A percentile compares a stretch with the other conserved stretches of the same genome.
Conservation (phyloP, 2,797 vertebrate genomes). For the Sebastes steindachneri region DNA sequence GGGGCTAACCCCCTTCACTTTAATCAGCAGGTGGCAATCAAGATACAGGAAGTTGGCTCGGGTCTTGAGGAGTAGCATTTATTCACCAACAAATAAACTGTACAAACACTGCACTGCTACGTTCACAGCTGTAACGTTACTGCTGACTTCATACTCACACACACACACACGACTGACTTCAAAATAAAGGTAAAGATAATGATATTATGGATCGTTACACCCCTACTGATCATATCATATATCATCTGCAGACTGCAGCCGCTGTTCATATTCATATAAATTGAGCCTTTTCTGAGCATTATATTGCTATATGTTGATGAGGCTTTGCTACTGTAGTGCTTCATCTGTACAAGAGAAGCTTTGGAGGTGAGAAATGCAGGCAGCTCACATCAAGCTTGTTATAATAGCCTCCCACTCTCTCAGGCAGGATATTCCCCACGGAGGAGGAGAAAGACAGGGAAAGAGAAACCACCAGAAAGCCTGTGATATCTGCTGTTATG, state of each 20-base stretch:
- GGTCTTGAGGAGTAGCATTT: background rate
- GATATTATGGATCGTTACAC: background rate
- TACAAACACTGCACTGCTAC: background rate
- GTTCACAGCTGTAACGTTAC: background rate
- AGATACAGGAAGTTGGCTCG: background rate
- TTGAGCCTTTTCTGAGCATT: background rate
- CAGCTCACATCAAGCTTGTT: constrained; percentile 54
- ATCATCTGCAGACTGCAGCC: constrained; percentile 13
- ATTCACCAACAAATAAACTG: too few species aligned
- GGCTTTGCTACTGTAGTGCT: background rate
- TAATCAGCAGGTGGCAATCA: background rate
- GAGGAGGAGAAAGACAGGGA: background rate
- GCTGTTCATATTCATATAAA: constrained; percentile 3
- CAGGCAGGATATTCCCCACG: constrained; percentile 28
- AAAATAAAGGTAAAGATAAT: background rate
- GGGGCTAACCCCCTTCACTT: background rate
- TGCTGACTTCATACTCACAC: background rate
- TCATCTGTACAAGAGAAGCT: constrained; percentile 1
- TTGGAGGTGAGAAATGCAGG: constrained; percentile 35
- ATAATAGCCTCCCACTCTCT: constrained; percentile 45
- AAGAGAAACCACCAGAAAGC: constrained; percentile 19
- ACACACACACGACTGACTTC: background rate
- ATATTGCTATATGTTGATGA: constrained; percentile 5
- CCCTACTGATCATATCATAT: constrained; percentile 16
- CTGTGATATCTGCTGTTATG: constrained; percentile 38